Percentiles rank a stretch among this genome's conserved stretches.
phyloP scores from a whole-genome alignment of 2,797 vertebrate genomes.

The Tamandua tetradactyla region DNA sequence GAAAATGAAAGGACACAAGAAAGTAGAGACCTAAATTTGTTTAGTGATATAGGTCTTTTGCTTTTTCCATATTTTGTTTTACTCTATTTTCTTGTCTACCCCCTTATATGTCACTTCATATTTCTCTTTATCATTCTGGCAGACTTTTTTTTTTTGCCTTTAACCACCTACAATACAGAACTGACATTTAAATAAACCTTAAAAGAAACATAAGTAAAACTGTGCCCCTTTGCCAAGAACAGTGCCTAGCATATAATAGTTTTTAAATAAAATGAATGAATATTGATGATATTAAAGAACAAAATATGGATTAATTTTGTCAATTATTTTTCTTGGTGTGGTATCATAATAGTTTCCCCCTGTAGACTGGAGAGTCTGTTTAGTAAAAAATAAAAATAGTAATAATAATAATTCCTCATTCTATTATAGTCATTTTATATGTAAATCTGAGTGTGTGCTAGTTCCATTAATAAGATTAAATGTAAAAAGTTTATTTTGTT shows the following conservation, averaged over 20 bases:
- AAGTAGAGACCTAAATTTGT: not conserved
- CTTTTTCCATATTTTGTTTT: not conserved
- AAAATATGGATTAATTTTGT: not conserved
- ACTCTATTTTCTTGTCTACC: not conserved
- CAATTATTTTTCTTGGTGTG: not conserved
- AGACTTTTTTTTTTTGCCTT: not conserved
- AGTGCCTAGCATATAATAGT: not conserved
- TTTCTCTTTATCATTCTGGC: not conserved
- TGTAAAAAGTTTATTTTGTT: not conserved
- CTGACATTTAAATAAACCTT: not conserved
- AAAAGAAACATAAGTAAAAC: not conserved
- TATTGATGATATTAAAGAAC: not conserved
- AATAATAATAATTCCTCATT: not conserved
- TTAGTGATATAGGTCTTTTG: not conserved
- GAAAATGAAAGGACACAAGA: not conserved
- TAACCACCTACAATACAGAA: not conserved
- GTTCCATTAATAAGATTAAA: not conserved
- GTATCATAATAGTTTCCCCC: not conserved
- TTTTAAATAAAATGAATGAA: not conserved
- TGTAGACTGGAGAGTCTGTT: not conserved
- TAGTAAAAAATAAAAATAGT: slow-evolving; percentile 42
- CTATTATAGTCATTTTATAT: not conserved
- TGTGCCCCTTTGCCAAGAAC: not conserved
- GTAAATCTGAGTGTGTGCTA: not conserved
- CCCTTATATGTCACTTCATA: not conserved